A percentile compares a stretch with the other conserved stretches of the same genome.
Evolutionary conservation across 1,140 invertebrate genomes (phyloP).

Genomic region (Sinonovacula constricta): DNA sequence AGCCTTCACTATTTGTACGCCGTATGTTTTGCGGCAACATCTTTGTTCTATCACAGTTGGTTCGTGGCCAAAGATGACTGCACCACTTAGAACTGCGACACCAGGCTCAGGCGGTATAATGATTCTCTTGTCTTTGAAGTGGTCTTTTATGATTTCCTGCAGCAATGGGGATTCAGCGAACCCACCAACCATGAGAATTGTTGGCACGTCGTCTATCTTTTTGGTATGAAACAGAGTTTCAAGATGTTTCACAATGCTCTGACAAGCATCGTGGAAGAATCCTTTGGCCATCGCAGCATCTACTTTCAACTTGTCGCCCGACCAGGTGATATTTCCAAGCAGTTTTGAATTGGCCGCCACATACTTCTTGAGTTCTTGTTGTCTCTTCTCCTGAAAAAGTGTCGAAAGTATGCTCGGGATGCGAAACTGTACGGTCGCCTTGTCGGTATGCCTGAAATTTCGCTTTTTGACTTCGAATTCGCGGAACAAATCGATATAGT

Average conservation of each 20-base stretch:
- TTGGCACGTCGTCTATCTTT: conserved; percentile 7
- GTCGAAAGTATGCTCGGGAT: too few relatives aligned
- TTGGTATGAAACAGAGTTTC: neutral
- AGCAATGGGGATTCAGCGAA: conserved; percentile 51
- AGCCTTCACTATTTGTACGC: conserved; percentile 7
- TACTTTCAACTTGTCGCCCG: too few relatives aligned
- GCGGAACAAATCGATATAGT: too few relatives aligned
- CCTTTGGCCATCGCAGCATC: neutral
- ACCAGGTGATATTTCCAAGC: too few relatives aligned
- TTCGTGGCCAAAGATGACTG: conserved; percentile 51
- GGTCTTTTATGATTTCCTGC: conserved; percentile 24
- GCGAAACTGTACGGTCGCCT: too few relatives aligned
- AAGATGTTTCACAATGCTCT: conserved; percentile 8
- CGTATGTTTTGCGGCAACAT: conserved; percentile 43
- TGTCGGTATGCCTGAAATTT: too few relatives aligned
- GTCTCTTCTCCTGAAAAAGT: neutral
- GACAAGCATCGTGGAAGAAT: conserved; percentile 12
- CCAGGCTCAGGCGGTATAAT: conserved; percentile 48
- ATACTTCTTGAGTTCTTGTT: too few relatives aligned
- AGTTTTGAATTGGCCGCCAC: too few relatives aligned
- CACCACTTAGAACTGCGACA: conserved; percentile 54
- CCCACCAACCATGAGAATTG: conserved; percentile 53
- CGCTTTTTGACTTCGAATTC: too few relatives aligned
- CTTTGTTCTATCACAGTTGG: conserved; percentile 35
- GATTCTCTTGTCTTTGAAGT: conserved; percentile 15